Percentiles rank a stretch among this genome's conserved stretches.
phyloP scores from a whole-genome alignment of 2,113 vertebrate species.

The Oryzias woworae region DNA sequence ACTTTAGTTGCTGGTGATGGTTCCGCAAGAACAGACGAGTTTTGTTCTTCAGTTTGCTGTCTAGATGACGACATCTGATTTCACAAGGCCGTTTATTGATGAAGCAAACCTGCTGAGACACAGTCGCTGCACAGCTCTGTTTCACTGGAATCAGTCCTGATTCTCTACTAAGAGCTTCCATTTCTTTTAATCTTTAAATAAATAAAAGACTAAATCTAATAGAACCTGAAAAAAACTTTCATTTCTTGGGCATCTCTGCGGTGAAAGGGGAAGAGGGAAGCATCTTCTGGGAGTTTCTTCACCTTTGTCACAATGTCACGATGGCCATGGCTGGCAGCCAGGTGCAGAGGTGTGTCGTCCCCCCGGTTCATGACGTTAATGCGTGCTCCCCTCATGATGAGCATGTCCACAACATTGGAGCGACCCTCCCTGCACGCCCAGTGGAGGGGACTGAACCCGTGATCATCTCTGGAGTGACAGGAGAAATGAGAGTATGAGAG shows the following conservation, averaged over 20 bases:
- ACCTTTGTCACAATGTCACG: conserved; percentile 93
- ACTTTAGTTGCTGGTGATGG: conserved; percentile 7
- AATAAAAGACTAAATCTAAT: neutral
- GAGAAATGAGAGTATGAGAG: neutral
- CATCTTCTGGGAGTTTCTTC: conserved; percentile 2
- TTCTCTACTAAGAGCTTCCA: neutral
- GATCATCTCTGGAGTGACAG: conserved; percentile 84
- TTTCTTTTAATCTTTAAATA: neutral
- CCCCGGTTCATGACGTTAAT: conserved; percentile 98
- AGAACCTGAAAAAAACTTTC: neutral
- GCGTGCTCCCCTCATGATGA: conserved; percentile 95
- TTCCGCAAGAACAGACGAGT: conserved; percentile 53
- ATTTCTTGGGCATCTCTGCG: neutral
- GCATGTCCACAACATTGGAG: conserved; percentile 93
- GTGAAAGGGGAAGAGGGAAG: neutral
- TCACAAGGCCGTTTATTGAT: conserved; percentile 37
- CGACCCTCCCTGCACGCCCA: conserved; percentile 97
- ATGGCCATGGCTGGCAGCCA: conserved; percentile 95
- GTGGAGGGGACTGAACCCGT: conserved; percentile 96
- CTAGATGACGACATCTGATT: conserved; percentile 25
- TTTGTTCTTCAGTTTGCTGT: neutral
- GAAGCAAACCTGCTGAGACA: conserved; percentile 15
- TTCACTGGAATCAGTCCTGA: neutral
- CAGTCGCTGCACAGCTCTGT: conserved; percentile 1
- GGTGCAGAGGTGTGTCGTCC: conserved; percentile 92